These are phyloP conservation scores for Orgyia antiqua DNA, from an alignment of 2,888 invertebrate species.

Conservation along the genomic window DNA sequence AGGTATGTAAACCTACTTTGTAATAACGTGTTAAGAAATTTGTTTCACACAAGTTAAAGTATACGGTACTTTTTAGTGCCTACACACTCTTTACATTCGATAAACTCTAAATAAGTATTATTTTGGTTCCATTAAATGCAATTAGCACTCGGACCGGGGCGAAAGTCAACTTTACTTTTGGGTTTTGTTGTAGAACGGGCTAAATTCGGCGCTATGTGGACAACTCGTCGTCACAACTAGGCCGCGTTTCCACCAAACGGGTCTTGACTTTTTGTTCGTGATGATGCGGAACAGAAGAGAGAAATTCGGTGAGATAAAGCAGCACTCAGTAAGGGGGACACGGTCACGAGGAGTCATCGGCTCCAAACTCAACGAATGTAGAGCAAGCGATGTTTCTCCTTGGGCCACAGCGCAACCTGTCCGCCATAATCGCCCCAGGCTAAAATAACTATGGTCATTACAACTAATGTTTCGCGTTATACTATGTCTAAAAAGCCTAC, in stretches of 20 bases:
- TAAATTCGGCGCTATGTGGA: slow-evolving; percentile 34
- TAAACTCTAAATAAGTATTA: too few species aligned
- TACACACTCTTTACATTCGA: too few species aligned
- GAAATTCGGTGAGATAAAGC: slow-evolving; percentile 73
- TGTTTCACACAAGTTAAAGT: too few species aligned
- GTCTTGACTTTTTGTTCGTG: slow-evolving; percentile 72
- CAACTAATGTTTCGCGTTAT: slow-evolving; percentile 15
- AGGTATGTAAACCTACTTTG: too few species aligned
- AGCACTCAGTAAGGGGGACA: slow-evolving; percentile 68
- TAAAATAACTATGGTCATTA: slow-evolving; percentile 35
- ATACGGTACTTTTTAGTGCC: too few species aligned
- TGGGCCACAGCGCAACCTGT: slow-evolving; percentile 53
- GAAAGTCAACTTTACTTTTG: slow-evolving; percentile 37
- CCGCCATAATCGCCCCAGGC: slow-evolving; percentile 46
- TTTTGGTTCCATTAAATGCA: slow-evolving; percentile 35
- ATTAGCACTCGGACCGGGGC: slow-evolving; percentile 41
- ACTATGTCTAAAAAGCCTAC: slow-evolving; percentile 21
- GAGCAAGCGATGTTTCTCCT: slow-evolving; percentile 67
- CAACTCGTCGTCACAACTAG: slow-evolving; percentile 52
- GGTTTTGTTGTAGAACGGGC: slow-evolving; percentile 30
- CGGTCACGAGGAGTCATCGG: slow-evolving; percentile 74
- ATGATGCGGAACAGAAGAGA: slow-evolving; percentile 72
- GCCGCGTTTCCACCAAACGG: slow-evolving; percentile 67
- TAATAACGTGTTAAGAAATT: too few species aligned
- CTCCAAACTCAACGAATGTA: slow-evolving; percentile 65